A percentile compares a stretch with the other conserved stretches of the same genome.
These are phyloP conservation scores for Phymatocera aterrima DNA, from an alignment of 2,888 invertebrate species.

Conservation along the genomic window DNA sequence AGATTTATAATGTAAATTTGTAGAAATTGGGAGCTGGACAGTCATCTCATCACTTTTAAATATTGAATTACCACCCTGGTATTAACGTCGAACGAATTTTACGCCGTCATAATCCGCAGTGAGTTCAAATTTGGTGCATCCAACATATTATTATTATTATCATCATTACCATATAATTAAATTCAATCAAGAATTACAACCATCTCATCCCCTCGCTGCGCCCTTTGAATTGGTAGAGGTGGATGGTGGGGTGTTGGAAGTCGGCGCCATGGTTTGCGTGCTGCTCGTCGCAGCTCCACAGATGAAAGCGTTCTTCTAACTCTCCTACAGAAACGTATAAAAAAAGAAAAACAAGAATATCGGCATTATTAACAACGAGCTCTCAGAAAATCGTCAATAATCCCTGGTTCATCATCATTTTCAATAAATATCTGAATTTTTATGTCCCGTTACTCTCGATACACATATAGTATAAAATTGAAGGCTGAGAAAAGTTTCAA, in stretches of 20 bases:
- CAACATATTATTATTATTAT: conserved; percentile 32
- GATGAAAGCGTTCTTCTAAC: conserved; percentile 88
- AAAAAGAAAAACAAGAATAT: not conserved
- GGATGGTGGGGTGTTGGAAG: conserved; percentile 70
- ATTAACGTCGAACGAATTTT: conserved; percentile 42
- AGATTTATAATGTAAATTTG: not conserved
- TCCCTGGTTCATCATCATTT: conserved; percentile 35
- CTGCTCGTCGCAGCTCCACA: conserved; percentile 88
- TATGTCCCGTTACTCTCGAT: not conserved
- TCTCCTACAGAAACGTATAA: conserved; percentile 79
- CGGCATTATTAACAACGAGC: not conserved
- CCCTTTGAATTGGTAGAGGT: conserved; percentile 60
- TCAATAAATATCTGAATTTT: not conserved
- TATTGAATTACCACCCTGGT: conserved; percentile 35
- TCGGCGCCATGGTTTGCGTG: conserved; percentile 89
- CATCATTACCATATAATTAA: conserved; percentile 45
- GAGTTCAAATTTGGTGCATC: conserved; percentile 33
- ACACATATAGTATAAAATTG: conserved; percentile 2
- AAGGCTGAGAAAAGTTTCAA: not conserved
- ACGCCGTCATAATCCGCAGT: conserved; percentile 3
- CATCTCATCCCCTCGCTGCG: conserved; percentile 73
- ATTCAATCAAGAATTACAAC: conserved; percentile 75
- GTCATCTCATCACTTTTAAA: not conserved
- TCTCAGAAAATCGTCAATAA: conserved; percentile 20
- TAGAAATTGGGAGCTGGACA: not conserved